Conservation (phyloP, 2,888 invertebrate species). For the Tenthredo notha region DNA sequence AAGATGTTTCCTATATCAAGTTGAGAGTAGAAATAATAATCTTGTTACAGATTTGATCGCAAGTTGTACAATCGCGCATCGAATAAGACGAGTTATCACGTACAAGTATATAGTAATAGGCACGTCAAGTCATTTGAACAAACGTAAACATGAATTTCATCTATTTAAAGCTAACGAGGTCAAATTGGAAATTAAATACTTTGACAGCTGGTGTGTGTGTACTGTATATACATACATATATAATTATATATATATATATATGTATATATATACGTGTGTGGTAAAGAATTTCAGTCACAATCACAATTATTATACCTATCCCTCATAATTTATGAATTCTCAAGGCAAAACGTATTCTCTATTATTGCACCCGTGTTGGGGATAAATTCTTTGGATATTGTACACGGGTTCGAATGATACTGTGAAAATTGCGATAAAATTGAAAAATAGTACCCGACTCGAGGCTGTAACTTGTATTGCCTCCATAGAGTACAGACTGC, state of each 20-base stretch:
- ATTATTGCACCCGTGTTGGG: background rate
- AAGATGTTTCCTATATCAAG: too few relatives aligned
- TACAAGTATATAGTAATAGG: background rate
- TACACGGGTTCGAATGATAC: background rate
- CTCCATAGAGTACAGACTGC: too few relatives aligned
- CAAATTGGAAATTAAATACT: conserved; percentile 6
- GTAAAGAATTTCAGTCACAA: background rate
- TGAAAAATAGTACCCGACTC: background rate
- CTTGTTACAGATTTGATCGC: too few relatives aligned
- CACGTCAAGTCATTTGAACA: background rate
- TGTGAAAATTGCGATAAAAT: too few relatives aligned
- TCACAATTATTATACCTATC: background rate
- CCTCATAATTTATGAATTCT: background rate
- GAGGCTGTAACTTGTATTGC: background rate
- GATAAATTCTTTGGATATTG: background rate
- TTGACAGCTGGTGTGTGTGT: background rate
- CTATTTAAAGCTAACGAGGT: background rate
- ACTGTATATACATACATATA: background rate
- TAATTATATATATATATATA: too few relatives aligned
- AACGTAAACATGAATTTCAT: background rate
- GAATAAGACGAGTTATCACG: background rate
- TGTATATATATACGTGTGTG: background rate
- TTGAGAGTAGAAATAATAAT: too few relatives aligned
- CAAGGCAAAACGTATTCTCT: background rate
- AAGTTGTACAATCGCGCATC: too few relatives aligned